These are phyloP conservation scores for Charina bottae DNA, from an alignment of 2,113 vertebrate genomes.

Conservation along the genomic window DNA sequence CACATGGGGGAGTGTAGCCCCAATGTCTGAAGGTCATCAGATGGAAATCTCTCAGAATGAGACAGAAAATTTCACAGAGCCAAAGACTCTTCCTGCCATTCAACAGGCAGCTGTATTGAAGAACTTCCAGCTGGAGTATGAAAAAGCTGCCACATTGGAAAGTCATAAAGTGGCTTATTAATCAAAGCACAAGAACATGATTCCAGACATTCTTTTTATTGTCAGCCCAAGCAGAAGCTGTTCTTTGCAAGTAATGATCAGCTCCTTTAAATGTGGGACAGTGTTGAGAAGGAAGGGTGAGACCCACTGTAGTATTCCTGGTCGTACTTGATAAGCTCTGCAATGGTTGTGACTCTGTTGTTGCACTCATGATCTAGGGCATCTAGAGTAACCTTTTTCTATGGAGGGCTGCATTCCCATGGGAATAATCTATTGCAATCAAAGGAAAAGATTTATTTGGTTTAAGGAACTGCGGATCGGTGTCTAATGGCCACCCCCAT, in stretches of 20 bases:
- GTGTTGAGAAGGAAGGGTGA: no score
- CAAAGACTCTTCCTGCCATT: not conserved
- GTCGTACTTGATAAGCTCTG: no score
- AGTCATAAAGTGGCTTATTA: not conserved
- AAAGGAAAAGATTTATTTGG: no score
- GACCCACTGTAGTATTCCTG: no score
- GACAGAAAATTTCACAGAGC: not conserved
- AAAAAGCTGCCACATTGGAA: not conserved
- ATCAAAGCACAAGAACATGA: not conserved
- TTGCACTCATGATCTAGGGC: no score
- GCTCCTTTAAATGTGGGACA: not conserved
- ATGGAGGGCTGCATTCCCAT: no score
- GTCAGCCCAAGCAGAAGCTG: not conserved
- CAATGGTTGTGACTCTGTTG: no score
- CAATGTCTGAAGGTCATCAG: not conserved
- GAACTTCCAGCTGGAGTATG: not conserved
- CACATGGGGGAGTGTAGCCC: not conserved
- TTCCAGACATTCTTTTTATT: not conserved
- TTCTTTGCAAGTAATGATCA: not conserved
- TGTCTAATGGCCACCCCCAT: no score
- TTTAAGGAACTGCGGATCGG: no score
- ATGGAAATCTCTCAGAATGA: not conserved
- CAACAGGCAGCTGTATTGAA: not conserved
- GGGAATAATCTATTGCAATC: no score
- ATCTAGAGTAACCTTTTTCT: no score